Conservation (phyloP, 2,888 invertebrate species). For the Boloria euphrosyne region DNA sequence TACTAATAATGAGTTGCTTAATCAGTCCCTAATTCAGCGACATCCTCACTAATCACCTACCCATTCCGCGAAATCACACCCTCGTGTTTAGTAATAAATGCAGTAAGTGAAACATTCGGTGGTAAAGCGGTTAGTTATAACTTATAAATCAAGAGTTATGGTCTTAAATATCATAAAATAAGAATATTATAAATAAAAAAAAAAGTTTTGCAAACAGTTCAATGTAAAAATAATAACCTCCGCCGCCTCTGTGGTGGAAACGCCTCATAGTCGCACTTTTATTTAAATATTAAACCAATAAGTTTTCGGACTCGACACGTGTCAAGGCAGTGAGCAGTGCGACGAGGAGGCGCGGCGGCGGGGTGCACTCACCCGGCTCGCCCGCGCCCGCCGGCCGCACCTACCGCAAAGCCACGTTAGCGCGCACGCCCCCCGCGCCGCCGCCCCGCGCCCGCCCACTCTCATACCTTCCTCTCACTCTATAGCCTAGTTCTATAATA, state of each 20-base stretch:
- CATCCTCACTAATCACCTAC: too few relatives aligned
- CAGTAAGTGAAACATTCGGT: constrained; percentile 21
- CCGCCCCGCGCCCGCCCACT: neutral
- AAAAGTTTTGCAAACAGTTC: constrained; percentile 28
- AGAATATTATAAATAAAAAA: constrained; percentile 21
- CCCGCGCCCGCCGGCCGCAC: constrained; percentile 26
- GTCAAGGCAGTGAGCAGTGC: constrained; percentile 1
- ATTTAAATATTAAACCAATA: neutral
- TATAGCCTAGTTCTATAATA: too few relatives aligned
- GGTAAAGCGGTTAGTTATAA: constrained; percentile 10
- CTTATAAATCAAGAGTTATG: constrained; percentile 7
- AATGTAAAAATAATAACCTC: constrained; percentile 24
- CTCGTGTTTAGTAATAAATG: neutral
- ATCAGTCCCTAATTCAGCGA: too few relatives aligned
- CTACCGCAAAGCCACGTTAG: constrained; percentile 38
- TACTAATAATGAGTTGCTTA: too few relatives aligned
- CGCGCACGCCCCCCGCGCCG: constrained; percentile 24
- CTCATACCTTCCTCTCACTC: constrained; percentile 17
- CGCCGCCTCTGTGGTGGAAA: constrained; percentile 22
- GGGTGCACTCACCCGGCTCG: constrained; percentile 21
- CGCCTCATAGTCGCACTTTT: constrained; percentile 20
- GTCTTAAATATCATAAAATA: constrained; percentile 6
- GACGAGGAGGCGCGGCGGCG: constrained; percentile 19
- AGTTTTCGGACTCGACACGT: too few relatives aligned
- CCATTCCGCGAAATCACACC: too few relatives aligned